Conservation (phyloP, 1,140 invertebrate species). For the Drosophila auraria region DNA sequence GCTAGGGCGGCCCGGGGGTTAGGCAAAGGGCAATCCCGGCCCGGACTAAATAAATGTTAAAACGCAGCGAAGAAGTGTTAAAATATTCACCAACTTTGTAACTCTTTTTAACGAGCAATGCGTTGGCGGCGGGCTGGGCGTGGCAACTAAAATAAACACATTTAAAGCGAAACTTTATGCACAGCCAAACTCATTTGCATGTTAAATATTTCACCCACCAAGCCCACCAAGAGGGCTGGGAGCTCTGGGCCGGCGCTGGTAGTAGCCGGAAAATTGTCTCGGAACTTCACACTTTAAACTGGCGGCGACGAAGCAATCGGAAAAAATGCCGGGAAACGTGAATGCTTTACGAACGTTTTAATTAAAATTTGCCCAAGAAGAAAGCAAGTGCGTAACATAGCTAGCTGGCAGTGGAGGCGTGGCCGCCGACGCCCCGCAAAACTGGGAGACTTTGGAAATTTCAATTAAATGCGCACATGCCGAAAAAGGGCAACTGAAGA, state of each 20-base stretch:
- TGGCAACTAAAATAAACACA: conserved; percentile 83
- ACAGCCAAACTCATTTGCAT: conserved; percentile 83
- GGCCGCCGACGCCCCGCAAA: conserved; percentile 17
- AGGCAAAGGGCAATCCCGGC: conserved; percentile 27
- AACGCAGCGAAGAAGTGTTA: conserved; percentile 81
- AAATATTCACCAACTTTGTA: conserved; percentile 84
- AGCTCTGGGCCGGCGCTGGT: conserved; percentile 3
- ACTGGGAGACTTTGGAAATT: conserved; percentile 72
- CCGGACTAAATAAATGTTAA: conserved; percentile 78
- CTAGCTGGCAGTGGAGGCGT: conserved; percentile 39
- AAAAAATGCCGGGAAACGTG: conserved; percentile 48
- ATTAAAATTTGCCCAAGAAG: conserved; percentile 74
- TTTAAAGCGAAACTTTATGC: conserved; percentile 83
- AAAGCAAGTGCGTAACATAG: conserved; percentile 60
- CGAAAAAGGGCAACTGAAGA: conserved; percentile 49
- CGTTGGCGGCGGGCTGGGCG: conserved; percentile 34
- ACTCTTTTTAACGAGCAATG: conserved; percentile 79
- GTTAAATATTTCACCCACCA: conserved; percentile 77
- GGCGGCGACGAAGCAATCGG: conserved; percentile 30
- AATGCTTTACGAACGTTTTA: conserved; percentile 76
- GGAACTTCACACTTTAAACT: conserved; percentile 77
- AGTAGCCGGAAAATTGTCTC: conserved; percentile 62
- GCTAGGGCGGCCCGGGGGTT: neutral
- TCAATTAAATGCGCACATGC: conserved; percentile 83
- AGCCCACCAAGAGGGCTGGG: conserved; percentile 1